A percentile compares a stretch with the other conserved stretches of the same genome.
phyloP scores from a whole-genome alignment of 2,113 vertebrate species.

The Phylloscopus trochiloides region DNA sequence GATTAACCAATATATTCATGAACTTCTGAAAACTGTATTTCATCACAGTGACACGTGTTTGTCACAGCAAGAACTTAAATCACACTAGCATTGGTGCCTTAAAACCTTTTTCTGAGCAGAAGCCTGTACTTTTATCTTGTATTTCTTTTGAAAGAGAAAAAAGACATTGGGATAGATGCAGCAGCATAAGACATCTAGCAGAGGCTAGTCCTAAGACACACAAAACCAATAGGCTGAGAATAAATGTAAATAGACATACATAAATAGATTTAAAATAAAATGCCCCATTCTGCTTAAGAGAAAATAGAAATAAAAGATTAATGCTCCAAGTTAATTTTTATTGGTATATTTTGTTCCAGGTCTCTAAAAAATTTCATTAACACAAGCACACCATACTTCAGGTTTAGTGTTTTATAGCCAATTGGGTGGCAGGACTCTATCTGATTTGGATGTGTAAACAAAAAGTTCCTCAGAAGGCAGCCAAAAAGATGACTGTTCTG shows the following conservation, averaged over 20 bases:
- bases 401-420: background rate
- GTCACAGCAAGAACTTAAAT: background rate
- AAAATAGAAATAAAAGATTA: background rate
- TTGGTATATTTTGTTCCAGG: background rate
- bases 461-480: background rate
- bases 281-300: background rate
- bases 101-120: background rate
- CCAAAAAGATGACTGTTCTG: background rate
- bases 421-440: background rate
- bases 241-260: background rate
- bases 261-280: background rate
- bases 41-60: background rate
- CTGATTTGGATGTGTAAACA: background rate
- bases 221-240: background rate
- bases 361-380: background rate
- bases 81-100: background rate
- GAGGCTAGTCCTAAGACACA: background rate
- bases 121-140: background rate
- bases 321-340: background rate
- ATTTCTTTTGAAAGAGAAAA: background rate
- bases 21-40: background rate
- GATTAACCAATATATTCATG: background rate
- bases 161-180: background rate
- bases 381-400: background rate
- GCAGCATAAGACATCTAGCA: background rate